These are phyloP conservation scores for Dromiciops gliroides DNA, from an alignment of 2,113 vertebrate genomes.

Conservation along the genomic window DNA sequence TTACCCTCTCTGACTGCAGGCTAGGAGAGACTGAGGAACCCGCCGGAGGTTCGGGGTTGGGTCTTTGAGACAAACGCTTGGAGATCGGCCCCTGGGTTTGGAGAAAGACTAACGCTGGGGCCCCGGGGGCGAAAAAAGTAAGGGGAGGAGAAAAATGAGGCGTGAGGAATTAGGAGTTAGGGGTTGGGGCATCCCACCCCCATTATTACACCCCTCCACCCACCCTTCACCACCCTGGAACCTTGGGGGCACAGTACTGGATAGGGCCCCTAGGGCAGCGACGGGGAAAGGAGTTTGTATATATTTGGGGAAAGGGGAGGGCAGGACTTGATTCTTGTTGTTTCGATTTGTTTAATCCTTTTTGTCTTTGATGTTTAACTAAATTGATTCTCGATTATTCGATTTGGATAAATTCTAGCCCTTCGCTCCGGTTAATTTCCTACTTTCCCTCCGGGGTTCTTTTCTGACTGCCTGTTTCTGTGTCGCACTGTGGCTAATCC, in stretches of 20 bases:
- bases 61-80: not conserved
- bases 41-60: not conserved
- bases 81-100: not conserved
- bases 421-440: not conserved
- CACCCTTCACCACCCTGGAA: not conserved
- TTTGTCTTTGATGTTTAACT: not conserved
- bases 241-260: not conserved
- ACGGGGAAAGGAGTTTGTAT: not conserved
- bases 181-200: not conserved
- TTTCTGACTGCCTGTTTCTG: not conserved
- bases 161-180: not conserved
- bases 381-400: not conserved
- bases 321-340: not conserved
- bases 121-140: not conserved
- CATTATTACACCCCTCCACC: not conserved
- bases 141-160: not conserved
- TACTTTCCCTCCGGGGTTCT: not conserved
- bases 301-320: not conserved
- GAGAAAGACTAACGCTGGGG: not conserved
- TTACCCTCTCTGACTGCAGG: not conserved
- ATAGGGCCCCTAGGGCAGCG: not conserved
- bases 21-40: not conserved
- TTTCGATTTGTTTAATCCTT: constrained; percentile 1
- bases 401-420: not conserved
- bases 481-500: not conserved